These are phyloP conservation scores for Eueremaeus valkanovi DNA, from an alignment of 2,888 invertebrate genomes.

Conservation along the genomic window DNA sequence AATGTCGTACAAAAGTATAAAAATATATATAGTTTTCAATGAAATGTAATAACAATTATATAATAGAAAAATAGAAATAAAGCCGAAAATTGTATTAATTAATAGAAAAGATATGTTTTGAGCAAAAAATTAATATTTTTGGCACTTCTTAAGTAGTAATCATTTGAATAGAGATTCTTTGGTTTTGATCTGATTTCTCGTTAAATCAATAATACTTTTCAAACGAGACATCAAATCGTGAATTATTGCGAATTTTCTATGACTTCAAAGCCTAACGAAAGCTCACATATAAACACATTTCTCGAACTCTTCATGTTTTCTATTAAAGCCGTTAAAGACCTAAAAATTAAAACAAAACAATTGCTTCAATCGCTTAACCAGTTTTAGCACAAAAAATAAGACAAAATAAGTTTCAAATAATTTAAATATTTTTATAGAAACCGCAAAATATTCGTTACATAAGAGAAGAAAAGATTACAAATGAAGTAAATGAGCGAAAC, in stretches of 20 bases:
- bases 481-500: background rate
- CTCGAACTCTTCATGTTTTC: slow-evolving; percentile 13
- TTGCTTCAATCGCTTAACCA: background rate
- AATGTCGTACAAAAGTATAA: background rate
- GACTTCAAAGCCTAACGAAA: no score
- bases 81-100: no score
- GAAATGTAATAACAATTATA: background rate
- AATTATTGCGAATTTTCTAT: no score
- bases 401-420: background rate
- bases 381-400: background rate
- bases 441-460: background rate
- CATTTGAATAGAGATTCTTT: background rate
- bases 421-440: background rate
- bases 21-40: background rate
- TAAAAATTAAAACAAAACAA: background rate
- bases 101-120: no score
- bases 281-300: background rate
- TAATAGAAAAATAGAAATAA: no score
- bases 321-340: background rate
- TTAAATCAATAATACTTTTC: no score
- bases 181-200: background rate
- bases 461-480: background rate
- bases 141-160: background rate
- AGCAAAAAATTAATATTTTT: background rate
- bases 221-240: no score